Conservation (phyloP, 2,888 invertebrate species). For the Eupithecia vulgata region DNA sequence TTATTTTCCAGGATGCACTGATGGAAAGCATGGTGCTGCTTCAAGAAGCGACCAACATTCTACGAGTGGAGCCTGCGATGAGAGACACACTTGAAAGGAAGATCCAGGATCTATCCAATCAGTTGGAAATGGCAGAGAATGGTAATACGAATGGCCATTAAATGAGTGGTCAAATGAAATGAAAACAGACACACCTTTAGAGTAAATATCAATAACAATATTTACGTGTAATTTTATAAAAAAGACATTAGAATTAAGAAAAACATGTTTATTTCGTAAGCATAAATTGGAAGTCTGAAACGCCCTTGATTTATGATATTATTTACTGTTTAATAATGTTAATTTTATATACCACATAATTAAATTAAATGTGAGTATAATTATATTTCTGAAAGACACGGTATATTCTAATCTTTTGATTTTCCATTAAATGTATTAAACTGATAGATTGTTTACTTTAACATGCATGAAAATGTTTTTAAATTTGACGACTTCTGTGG, state of each 20-base stretch:
- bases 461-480: not conserved
- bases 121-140: constrained; percentile 59
- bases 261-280: not conserved
- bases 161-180: not conserved
- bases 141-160: constrained; percentile 25
- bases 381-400: not conserved
- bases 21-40: constrained; percentile 83
- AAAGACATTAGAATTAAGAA: constrained; percentile 5
- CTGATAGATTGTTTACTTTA: not conserved
- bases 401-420: not conserved
- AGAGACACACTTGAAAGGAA: constrained; percentile 77
- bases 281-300: constrained; percentile 1
- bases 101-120: constrained; percentile 69
- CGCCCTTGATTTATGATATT: not conserved
- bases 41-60: constrained; percentile 85
- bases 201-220: not conserved
- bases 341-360: not conserved
- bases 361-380: not conserved
- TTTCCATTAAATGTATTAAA: not conserved
- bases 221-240: not conserved
- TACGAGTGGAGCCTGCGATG: constrained; percentile 85
- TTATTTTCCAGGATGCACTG: constrained; percentile 77
- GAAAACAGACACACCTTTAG: not conserved
- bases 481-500: too few relatives aligned
- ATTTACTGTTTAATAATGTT: not conserved